A percentile compares a stretch with the other conserved stretches of the same genome.
Conservation (phyloP, 1,140 invertebrate species). For the Reticulitermes speratus region DNA sequence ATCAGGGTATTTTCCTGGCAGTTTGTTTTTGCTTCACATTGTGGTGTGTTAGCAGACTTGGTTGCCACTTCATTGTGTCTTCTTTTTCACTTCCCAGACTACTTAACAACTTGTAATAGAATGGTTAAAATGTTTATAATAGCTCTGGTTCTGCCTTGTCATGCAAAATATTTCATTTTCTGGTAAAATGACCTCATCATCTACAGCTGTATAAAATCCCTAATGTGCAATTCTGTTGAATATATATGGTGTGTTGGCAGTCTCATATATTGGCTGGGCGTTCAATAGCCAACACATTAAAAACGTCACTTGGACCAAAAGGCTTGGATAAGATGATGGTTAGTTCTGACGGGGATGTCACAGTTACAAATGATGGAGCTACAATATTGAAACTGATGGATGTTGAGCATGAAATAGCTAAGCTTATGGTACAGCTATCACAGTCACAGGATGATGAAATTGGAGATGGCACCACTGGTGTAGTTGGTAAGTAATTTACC, state of each 20-base stretch:
- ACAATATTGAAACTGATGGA: slow-evolving; percentile 99
- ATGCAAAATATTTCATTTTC: too few relatives aligned
- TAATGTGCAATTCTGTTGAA: too few relatives aligned
- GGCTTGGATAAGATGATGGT: slow-evolving; percentile 97
- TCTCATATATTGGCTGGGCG: slow-evolving; percentile 95
- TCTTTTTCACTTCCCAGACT: too few relatives aligned
- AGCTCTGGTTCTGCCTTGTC: too few relatives aligned
- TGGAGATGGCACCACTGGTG: slow-evolving; percentile 98
- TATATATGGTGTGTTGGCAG: slow-evolving; percentile 51
- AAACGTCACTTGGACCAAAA: slow-evolving; percentile 95
- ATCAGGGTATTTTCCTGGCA: too few relatives aligned
- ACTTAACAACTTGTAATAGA: too few relatives aligned
- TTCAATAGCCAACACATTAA: slow-evolving; percentile 84
- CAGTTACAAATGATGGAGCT: slow-evolving; percentile 99
- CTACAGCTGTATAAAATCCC: too few relatives aligned
- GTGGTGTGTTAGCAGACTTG: too few relatives aligned
- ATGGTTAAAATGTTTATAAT: too few relatives aligned
- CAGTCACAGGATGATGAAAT: slow-evolving; percentile 99
- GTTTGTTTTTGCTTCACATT: too few relatives aligned
- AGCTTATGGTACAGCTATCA: slow-evolving; percentile 95
- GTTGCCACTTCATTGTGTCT: too few relatives aligned
- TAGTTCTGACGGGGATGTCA: slow-evolving; percentile 95
- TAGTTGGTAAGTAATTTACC: slow-evolving; percentile 68
- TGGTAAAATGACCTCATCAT: too few relatives aligned
- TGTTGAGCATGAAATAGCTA: slow-evolving; percentile 98